Percentiles rank a stretch among this genome's conserved stretches.
Evolutionary conservation across 2,888 invertebrate species (phyloP).

Genomic region (Diaphora mendica): DNA sequence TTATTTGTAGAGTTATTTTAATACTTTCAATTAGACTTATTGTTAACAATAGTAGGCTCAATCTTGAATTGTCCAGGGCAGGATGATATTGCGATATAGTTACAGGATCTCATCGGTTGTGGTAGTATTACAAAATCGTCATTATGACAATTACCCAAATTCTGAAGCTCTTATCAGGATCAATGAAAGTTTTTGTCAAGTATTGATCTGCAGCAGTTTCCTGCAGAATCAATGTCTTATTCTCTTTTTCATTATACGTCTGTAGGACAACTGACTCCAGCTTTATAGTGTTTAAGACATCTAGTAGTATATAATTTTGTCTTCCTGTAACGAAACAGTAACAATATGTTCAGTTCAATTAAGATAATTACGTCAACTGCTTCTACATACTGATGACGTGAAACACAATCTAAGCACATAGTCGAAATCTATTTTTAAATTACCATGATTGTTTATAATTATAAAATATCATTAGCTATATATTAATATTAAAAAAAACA

Average conservation of each 20-base stretch:
- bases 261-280: conserved; percentile 55
- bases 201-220: conserved; percentile 51
- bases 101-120: not conserved
- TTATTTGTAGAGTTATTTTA: too few species aligned
- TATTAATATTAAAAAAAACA: too few species aligned
- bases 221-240: conserved; percentile 46
- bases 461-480: too few species aligned
- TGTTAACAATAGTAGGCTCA: not conserved
- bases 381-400: not conserved
- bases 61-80: not conserved
- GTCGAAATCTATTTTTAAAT: too few species aligned
- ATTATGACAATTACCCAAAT: conserved; percentile 61
- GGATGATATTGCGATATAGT: not conserved
- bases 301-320: conserved; percentile 58
- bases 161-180: conserved; percentile 54
- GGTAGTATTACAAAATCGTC: not conserved
- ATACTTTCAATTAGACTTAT: too few species aligned
- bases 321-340: conserved; percentile 45
- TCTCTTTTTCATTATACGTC: conserved; percentile 46
- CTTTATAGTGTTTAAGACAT: conserved; percentile 44
- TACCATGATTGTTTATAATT: too few species aligned
- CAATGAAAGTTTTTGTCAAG: conserved; percentile 52
- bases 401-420: not conserved
- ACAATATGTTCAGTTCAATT: not conserved
- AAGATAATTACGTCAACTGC: too few species aligned